Evolutionary conservation across 2,797 vertebrate genomes (phyloP), one percentile per base, ranked within the genome.

Genomic region (Thalassophryne amazonica): DNA sequence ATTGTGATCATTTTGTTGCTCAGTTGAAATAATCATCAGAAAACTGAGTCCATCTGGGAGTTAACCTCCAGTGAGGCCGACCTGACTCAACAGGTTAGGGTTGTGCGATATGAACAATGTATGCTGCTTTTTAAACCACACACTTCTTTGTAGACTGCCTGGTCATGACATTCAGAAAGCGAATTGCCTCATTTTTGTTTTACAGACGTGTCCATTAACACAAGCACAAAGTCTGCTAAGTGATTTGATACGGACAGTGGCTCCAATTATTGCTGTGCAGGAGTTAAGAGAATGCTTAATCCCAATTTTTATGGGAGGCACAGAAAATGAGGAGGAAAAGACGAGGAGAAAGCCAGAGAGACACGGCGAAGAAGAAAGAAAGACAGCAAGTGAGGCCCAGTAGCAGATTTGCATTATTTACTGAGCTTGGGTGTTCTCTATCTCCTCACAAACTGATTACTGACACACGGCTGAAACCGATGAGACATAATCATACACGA

Each of bases 371-470:
- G 12, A 22, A 50, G 28, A 42, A 41, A 66, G 38, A 63, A 60
- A 73, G 49, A 65, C 30, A 6, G n/a, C n/a, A 49, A 61, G 56
- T 40, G 57, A 68, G 60, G 75, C 84, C 74, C 76, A 78, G 67
- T 74, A 69, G 73, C 78, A 85, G 79, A 88, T 89, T 86, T 85
- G 71, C 78, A 84, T 86, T 85, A 85, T 88, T 89, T 88, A 87
- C 83, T 60, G 65, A 61, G 73, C 64, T 49, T 64, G 58, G 69
- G 62, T 76, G 73, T 79, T 81, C 67, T 76, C 69, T 82, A 60
- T 71, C 69, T 76, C 54, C 43, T 71, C 77, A 73, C 76, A 81
- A 80, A 85, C 80, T 86, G 78, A 89, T 87, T 85, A 88, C 75
- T 70, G 61, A 75, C 68, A 73, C 69, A 37, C 57, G 61, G 55